Evolutionary conservation across 2,888 invertebrate species (phyloP).

Genomic region (Drosophila tripunctata): DNA sequence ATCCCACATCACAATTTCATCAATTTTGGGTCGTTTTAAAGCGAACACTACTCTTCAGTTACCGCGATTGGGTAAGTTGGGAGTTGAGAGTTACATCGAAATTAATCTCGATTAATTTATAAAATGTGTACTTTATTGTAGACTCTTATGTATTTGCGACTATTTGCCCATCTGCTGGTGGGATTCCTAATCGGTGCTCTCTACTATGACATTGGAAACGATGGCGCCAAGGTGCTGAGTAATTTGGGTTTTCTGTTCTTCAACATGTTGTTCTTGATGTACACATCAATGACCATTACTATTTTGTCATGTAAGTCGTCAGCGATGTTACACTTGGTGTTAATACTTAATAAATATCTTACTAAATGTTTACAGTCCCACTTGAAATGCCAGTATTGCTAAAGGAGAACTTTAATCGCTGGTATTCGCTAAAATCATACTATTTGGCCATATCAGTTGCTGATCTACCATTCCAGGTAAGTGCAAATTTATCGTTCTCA

Average conservation of each 20-base stretch:
- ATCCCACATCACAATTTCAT: slow-evolving; percentile 92
- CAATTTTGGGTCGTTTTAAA: slow-evolving; percentile 96
- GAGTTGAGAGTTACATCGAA: too few species aligned
- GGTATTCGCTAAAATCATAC: slow-evolving; percentile 97
- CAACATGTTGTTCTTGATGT: slow-evolving; percentile 99
- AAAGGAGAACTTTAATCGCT: slow-evolving; percentile 97
- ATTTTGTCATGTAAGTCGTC: slow-evolving; percentile 94
- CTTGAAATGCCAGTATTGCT: slow-evolving; percentile 97
- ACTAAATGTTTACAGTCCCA: slow-evolving; percentile 88
- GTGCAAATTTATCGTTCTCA: too few species aligned
- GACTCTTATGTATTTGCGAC: slow-evolving; percentile 97
- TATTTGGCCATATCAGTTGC: slow-evolving; percentile 98
- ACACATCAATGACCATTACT: slow-evolving; percentile 99
- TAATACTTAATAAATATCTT: not conserved
- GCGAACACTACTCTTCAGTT: slow-evolving; percentile 92
- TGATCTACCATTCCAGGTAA: slow-evolving; percentile 98
- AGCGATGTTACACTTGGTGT: too few species aligned
- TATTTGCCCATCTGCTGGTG: slow-evolving; percentile 96
- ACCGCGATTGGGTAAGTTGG: slow-evolving; percentile 93
- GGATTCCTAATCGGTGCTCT: slow-evolving; percentile 97
- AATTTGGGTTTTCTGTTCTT: slow-evolving; percentile 99
- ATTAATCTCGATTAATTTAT: slow-evolving; percentile 1
- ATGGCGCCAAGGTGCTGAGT: slow-evolving; percentile 97
- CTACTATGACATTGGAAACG: slow-evolving; percentile 97
- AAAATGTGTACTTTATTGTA: slow-evolving; percentile 80